These are phyloP conservation scores for Coleophora flavipennella DNA, from an alignment of 2,888 invertebrate genomes.

Conservation along the genomic window DNA sequence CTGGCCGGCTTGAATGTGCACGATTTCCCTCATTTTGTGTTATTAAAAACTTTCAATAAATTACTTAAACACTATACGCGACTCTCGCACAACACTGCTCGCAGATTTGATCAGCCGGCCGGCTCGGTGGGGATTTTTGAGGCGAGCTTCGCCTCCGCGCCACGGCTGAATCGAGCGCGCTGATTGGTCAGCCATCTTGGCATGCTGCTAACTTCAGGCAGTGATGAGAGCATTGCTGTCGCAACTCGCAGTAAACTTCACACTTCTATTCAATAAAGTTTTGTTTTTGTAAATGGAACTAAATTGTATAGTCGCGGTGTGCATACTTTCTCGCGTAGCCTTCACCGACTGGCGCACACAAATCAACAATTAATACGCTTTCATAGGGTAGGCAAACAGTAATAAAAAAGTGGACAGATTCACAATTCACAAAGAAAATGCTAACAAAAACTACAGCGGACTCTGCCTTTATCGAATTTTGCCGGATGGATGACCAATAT, in stretches of 20 bases:
- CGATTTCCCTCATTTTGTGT: conserved; percentile 85
- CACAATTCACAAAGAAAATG: too few species aligned
- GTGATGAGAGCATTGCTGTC: conserved; percentile 21
- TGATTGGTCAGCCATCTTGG: conserved; percentile 41
- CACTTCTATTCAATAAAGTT: too few species aligned
- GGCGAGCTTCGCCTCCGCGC: conserved; percentile 62
- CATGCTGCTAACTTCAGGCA: conserved; percentile 41
- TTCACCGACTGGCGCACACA: too few species aligned
- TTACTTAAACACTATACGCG: conserved; percentile 58
- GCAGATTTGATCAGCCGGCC: conserved; percentile 49
- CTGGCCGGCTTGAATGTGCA: conserved; percentile 86
- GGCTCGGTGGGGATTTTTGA: conserved; percentile 61
- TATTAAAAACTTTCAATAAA: conserved; percentile 54
- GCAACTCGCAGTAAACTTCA: background rate
- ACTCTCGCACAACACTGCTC: conserved; percentile 58
- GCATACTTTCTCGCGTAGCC: too few species aligned
- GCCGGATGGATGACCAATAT: too few species aligned
- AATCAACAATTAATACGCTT: too few species aligned
- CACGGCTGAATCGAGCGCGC: conserved; percentile 25
- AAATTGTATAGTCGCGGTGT: too few species aligned
- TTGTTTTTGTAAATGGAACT: too few species aligned
- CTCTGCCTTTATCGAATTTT: too few species aligned
- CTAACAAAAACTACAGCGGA: too few species aligned
- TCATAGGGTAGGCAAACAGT: too few species aligned
- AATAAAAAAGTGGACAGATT: too few species aligned